A percentile compares a stretch with the other conserved stretches of the same genome.
Conservation (phyloP, 2,888 invertebrate genomes). For the Drosophila pseudotalamancana region DNA sequence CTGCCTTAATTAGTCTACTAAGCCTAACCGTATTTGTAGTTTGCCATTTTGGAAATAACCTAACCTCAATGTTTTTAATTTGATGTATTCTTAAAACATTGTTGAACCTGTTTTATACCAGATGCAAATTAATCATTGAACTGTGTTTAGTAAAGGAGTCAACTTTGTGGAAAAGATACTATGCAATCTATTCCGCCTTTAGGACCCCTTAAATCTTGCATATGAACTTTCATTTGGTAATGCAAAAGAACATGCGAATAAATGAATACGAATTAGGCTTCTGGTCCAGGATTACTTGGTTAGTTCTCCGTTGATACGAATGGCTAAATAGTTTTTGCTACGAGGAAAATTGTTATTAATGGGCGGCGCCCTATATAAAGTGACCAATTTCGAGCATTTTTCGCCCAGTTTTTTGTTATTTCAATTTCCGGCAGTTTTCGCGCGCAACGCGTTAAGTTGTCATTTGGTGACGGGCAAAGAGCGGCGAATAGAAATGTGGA, state of each 20-base stretch:
- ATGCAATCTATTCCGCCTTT: no score
- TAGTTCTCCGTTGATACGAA: slow-evolving; percentile 5
- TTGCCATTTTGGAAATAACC: no score
- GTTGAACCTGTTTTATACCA: neutral
- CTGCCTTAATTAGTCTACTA: no score
- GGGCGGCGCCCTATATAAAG: slow-evolving; percentile 30
- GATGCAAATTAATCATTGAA: no score
- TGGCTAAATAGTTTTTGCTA: slow-evolving; percentile 37
- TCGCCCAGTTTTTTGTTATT: slow-evolving; percentile 49
- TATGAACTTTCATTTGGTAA: neutral
- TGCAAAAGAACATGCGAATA: neutral
- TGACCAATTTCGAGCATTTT: slow-evolving; percentile 30
- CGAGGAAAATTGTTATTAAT: slow-evolving; percentile 57
- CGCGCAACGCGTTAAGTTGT: slow-evolving; percentile 61
- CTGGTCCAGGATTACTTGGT: neutral
- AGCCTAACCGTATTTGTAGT: no score
- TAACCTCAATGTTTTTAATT: neutral
- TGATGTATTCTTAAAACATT: no score
- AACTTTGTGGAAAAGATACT: neutral
- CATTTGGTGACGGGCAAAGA: slow-evolving; percentile 52
- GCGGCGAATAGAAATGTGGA: slow-evolving; percentile 23
- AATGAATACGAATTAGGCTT: slow-evolving; percentile 29
- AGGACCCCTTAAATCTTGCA: neutral
- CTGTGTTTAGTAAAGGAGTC: neutral
- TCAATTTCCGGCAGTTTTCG: slow-evolving; percentile 66